Evolutionary conservation across 2,113 vertebrate species (phyloP).

Genomic region (Furnarius figulus): DNA sequence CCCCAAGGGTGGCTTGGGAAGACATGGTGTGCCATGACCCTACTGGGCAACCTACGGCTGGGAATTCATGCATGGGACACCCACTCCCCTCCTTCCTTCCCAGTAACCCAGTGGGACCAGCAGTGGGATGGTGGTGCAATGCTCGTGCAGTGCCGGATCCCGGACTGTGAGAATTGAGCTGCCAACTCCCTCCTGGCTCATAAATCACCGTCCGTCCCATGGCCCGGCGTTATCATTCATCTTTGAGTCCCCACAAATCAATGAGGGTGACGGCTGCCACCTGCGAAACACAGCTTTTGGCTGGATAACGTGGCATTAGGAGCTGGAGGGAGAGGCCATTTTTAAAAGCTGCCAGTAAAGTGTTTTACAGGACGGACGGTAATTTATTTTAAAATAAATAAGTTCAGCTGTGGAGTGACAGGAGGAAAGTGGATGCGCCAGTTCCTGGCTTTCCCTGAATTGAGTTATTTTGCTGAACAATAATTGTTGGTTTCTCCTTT

Average conservation of each 20-base stretch:
- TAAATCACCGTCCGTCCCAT: not conserved
- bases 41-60: fast-evolving
- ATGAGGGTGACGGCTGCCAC: not conserved
- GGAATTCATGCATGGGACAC: not conserved
- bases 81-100: not conserved
- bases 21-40: not conserved
- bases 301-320: not conserved
- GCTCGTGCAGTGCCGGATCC: fast-evolving
- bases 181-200: not conserved
- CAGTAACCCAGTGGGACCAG: not conserved
- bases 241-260: constrained; percentile 6
- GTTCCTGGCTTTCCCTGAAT: not conserved
- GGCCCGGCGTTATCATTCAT: not conserved
- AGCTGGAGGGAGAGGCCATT: constrained; percentile 15
- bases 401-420: not conserved
- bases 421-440: not conserved
- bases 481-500: constrained; percentile 8
- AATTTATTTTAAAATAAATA: constrained; percentile 36
- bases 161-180: fast-evolving
- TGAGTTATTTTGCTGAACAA: constrained; percentile 11
- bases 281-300: not conserved
- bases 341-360: constrained; percentile 52
- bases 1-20: not conserved
- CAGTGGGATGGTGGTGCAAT: fast-evolving
- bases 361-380: not conserved